phyloP scores from a whole-genome alignment of 2,888 invertebrate species.

The Philonicus albiceps region DNA sequence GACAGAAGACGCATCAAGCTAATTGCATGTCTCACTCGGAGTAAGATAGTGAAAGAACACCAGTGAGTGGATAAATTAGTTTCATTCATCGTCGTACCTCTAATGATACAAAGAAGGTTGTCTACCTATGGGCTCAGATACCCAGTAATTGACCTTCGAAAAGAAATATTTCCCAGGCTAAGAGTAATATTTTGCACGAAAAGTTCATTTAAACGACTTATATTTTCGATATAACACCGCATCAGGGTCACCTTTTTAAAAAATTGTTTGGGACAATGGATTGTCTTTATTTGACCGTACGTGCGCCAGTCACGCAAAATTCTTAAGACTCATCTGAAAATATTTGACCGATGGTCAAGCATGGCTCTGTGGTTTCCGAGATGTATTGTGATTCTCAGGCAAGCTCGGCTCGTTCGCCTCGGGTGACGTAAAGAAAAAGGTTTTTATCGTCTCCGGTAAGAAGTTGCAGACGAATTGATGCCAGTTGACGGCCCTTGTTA shows the following conservation, averaged over 20 bases:
- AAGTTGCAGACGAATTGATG: not conserved
- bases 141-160: not conserved
- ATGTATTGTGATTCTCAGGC: not conserved
- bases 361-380: not conserved
- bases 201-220: not conserved
- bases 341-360: constrained; percentile 4
- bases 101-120: not conserved
- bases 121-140: not conserved
- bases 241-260: not conserved
- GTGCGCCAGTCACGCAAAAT: not conserved
- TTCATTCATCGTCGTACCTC: not conserved
- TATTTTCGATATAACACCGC: constrained; percentile 1
- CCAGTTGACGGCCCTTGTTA: not conserved
- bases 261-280: not conserved
- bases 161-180: not conserved
- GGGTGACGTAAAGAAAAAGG: not conserved
- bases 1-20: not conserved
- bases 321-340: not conserved
- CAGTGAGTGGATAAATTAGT: not conserved
- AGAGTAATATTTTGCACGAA: not conserved
- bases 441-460: not conserved
- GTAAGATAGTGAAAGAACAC: not conserved
- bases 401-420: not conserved
- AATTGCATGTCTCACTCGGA: not conserved
- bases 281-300: not conserved